Evolutionary conservation across 92 coral and sea anemone species (phyloP), one percentile per base, ranked within the genome.

Genomic region (Blastomussa wellsi): DNA sequence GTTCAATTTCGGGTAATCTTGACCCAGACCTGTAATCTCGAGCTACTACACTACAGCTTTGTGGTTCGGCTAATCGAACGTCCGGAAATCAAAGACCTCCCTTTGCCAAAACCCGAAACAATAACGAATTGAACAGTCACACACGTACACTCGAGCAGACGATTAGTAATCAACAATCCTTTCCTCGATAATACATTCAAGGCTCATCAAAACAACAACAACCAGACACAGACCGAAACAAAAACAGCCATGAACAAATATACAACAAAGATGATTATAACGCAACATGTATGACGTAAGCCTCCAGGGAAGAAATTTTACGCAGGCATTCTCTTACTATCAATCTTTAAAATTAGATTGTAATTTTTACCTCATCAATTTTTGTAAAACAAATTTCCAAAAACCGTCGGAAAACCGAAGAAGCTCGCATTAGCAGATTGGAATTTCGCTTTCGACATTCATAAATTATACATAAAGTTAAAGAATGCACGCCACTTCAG

Each of bases 401-500:
- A 81, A 74, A 64, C 74, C 80, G 62, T 57, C 32, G 48, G 70
- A 13, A 74, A 71, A 47, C 53, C 60, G 26, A 71, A 55, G 17
- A 71, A 52, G 41, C 79, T 37, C 16, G 72, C 60, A 74, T 31
- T 37, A 26, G 59, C 48, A 65, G 55, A 19, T 60, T 57, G 17
- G 64, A 74, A 59, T 74, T 74, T 83, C 74, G 49, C 42, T 83
- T 83, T 83, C 74, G 64, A 75, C 74, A 74, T 41, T 83, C 62
- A 83, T 83, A 60, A 83, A 83, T 83, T 83, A 83, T 59, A 83
- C 87, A 83, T 83, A 31, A 62, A 44, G 62, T 19, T 42, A 83
- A 81, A 60, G 87, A 83, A 82, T 82, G 86, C 86, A 72, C 86
- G 86, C 79, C 86, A 72, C 72, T 72, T 72, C 74, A 74, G 48